These are phyloP conservation scores for Girardia tigrina DNA, from an alignment of 2,888 invertebrate species.

Conservation along the genomic window DNA sequence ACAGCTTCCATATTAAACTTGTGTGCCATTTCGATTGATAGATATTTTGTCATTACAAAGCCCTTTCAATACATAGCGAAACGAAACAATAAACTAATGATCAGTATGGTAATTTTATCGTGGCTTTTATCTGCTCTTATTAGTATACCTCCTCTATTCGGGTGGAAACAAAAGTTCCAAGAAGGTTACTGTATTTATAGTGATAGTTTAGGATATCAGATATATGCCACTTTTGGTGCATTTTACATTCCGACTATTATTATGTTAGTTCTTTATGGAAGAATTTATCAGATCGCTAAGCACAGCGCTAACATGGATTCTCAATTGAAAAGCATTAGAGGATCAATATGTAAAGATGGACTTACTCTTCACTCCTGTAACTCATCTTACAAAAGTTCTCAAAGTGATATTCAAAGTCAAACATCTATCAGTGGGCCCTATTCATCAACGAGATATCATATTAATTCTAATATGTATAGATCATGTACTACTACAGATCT, in stretches of 20 bases:
- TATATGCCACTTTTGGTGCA: slow-evolving; percentile 43
- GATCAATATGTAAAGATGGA: not conserved
- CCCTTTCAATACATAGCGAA: slow-evolving; percentile 43
- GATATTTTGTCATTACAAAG: slow-evolving; percentile 45
- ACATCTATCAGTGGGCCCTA: not conserved
- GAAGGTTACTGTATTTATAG: slow-evolving; percentile 39
- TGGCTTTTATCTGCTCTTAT: slow-evolving; percentile 43
- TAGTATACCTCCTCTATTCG: slow-evolving; percentile 44
- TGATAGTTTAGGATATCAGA: slow-evolving; percentile 41
- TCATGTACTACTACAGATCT: not conserved
- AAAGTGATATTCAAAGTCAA: slow-evolving; percentile 12
- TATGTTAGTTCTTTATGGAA: slow-evolving; percentile 42
- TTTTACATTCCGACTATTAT: slow-evolving; percentile 42
- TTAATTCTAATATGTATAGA: slow-evolving; percentile 1
- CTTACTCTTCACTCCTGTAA: slow-evolving; percentile 7
- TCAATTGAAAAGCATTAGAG: not conserved
- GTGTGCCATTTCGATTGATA: slow-evolving; percentile 45
- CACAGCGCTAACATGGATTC: slow-evolving; percentile 36
- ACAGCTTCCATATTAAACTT: slow-evolving; percentile 46
- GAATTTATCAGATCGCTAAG: slow-evolving; percentile 40
- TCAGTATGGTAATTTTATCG: slow-evolving; percentile 43
- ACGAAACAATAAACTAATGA: slow-evolving; percentile 52
- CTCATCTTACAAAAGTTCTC: not conserved
- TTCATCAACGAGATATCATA: not conserved
- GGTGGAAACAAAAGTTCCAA: slow-evolving; percentile 39